Base-by-base conservation (phyloP, 2,797 vertebrate genomes). In the Schizothorax lantsangensis region DNA sequence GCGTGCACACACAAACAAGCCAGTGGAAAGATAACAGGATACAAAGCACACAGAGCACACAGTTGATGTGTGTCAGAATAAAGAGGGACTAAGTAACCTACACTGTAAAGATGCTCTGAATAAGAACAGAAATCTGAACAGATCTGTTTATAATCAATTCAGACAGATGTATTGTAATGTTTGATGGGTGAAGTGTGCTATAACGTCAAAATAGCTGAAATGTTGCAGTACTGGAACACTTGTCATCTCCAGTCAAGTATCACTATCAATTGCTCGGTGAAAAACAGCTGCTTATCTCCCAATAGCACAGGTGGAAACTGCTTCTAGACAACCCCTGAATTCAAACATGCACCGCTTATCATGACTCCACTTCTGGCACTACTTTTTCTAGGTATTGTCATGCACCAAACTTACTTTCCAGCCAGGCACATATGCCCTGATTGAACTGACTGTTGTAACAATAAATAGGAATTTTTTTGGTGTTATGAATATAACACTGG, bases 271-370 rank as follows among this genome's bases (percentile, higher is more conserved):
- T 49, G 14, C 84, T 81, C 9, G 1, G 43, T 59, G 21, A 59
- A 79, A 19, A 81, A 40, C 68, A 73, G 33, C 69, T 86, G 69
- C 79, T 81, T 81, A 86, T 74, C 84, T 81, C 69, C n/a, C 68
- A 80, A 23, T 49, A 49, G 38, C 52, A 49, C 77, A 86, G 84
- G 78, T 80, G 52, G 52, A 86, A 81, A 17, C 64, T 15, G 77
- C 43, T 81, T 81, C 54, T 36, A 30, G 43, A 73, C 30, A 86
- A 30, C 14, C n/a, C 7, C 54, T 47, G 45, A 52, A 84, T 66
- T 77, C 59, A 75, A 54, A 43, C 62, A 78, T 69, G 36, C 15
- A n/a, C 19, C 4, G 43, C 36, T 79, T 79, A 57, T 85, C 19
- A 5, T 9, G n/a, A 21, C 19, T 47, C 6, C 49, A 80, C 75